These are phyloP conservation scores for Meloidogyne floridensis DNA, from an alignment of 1,140 invertebrate genomes.

Conservation along the genomic window DNA sequence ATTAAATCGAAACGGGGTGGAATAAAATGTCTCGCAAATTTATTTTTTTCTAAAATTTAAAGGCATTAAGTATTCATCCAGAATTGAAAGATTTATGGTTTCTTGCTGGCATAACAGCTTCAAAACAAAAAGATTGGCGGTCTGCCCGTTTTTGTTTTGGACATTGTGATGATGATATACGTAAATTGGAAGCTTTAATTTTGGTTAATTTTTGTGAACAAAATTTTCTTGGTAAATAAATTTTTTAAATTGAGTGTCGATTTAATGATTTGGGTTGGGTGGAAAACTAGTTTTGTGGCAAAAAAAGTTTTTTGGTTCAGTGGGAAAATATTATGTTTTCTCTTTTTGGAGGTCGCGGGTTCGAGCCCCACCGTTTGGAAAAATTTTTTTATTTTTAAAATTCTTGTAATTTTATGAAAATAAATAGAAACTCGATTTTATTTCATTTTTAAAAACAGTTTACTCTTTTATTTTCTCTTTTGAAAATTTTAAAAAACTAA, in stretches of 20 bases:
- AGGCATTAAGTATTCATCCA: slow-evolving; percentile 38
- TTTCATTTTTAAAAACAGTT: neutral
- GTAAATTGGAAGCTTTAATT: slow-evolving; percentile 37
- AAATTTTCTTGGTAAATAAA: slow-evolving; percentile 17
- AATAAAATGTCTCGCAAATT: neutral
- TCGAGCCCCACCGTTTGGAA: no score
- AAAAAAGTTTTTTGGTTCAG: no score
- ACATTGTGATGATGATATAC: slow-evolving; percentile 40
- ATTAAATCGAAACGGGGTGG: no score
- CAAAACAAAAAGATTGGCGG: slow-evolving; percentile 27
- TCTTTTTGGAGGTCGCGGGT: no score
- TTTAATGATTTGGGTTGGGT: no score
- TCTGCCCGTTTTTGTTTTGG: slow-evolving; percentile 41
- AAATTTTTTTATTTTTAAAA: no score
- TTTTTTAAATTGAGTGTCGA: no score
- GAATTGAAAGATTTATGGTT: slow-evolving; percentile 39
- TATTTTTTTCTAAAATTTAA: neutral
- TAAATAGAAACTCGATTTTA: neutral
- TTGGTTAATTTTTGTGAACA: slow-evolving; percentile 33
- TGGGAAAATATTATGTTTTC: no score
- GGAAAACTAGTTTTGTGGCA: no score
- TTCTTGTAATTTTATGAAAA: neutral
- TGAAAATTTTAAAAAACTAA: no score
- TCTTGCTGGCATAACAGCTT: slow-evolving; percentile 35
- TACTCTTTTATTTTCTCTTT: no score